Conservation (phyloP, 2,113 vertebrate species). For the Saguinus midas region DNA sequence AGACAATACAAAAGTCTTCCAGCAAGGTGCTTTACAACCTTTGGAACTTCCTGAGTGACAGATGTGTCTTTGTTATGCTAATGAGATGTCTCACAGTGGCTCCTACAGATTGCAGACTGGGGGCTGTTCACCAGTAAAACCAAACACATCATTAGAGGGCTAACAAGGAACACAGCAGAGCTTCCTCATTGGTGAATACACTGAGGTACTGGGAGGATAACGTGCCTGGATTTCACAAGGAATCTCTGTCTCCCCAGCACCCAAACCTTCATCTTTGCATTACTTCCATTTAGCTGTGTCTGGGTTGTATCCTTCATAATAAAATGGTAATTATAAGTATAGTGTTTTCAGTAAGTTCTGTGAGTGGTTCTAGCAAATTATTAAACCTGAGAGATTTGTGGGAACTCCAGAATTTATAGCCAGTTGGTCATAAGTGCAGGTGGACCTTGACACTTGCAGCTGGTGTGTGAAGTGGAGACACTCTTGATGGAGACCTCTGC, state of each 20-base stretch:
- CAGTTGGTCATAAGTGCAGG: background rate
- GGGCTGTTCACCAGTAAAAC: background rate
- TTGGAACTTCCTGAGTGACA: background rate
- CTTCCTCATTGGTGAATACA: background rate
- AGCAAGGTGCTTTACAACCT: background rate
- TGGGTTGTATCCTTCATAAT: background rate
- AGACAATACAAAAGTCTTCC: background rate
- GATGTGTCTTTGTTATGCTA: background rate
- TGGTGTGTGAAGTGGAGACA: background rate
- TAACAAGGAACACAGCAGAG: background rate
- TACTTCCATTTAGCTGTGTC: slow-evolving; percentile 1
- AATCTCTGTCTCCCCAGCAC: background rate
- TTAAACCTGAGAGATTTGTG: background rate
- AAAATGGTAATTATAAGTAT: background rate
- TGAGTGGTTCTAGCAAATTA: background rate
- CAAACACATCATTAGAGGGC: background rate
- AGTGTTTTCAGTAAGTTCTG: background rate
- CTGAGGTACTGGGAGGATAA: background rate
- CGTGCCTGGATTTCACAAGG: background rate
- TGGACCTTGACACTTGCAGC: background rate
- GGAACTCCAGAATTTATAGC: background rate
- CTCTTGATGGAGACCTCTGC: background rate
- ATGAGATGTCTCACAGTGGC: background rate
- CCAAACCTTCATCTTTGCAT: background rate
- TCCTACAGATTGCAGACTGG: background rate